Evolutionary conservation across 1,140 invertebrate genomes (phyloP), one percentile per base, ranked within the genome.

Genomic region (Cepaea nemoralis): DNA sequence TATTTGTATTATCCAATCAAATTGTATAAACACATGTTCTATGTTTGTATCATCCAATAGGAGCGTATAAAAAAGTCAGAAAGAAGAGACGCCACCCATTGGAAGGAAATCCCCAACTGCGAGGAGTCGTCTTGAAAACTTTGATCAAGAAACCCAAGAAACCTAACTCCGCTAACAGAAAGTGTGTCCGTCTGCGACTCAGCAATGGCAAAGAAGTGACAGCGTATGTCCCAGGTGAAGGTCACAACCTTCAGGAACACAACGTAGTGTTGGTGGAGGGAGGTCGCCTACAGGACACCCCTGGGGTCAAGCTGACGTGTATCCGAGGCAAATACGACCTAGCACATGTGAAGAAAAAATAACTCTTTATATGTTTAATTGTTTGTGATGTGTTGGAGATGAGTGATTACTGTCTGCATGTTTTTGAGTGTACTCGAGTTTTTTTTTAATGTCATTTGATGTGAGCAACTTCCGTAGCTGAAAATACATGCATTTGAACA

Each of bases 131-230:
- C 31, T 74, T 89, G 10, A 89, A 87, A 85, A 84, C 87, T 19
- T 63, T 89, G 10, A 84, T 89, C 22, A 89, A 88, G 82, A 90
- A 89, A 74, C 99, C 98, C 0, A 99, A 98, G 91, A 99, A 99
- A 89, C 98, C 98, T 0, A 99, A 99, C 92, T 99, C 98, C 0
- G 99, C 98, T 0, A 99, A 99, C 92, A 93, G 98, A 85, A 99
- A 99, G 91, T 99, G 97, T 92, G 98, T 97, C 0, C 89, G 98
- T 69, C 95, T 99, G 0, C 93, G 95, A 45, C 91, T 99, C 8
- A 95, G 94, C 3, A 98, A 96, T 92, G 97, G 98, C 93, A 93
- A 92, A 81, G 94, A 95, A 87, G 90, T 91, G 48, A 94, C 95
- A 1, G 97, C 97, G 0, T 99, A 98, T 92, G 93, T 99, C 55